These are phyloP conservation scores for Leuctra nigra DNA, from an alignment of 2,888 invertebrate species.

Conservation along the genomic window DNA sequence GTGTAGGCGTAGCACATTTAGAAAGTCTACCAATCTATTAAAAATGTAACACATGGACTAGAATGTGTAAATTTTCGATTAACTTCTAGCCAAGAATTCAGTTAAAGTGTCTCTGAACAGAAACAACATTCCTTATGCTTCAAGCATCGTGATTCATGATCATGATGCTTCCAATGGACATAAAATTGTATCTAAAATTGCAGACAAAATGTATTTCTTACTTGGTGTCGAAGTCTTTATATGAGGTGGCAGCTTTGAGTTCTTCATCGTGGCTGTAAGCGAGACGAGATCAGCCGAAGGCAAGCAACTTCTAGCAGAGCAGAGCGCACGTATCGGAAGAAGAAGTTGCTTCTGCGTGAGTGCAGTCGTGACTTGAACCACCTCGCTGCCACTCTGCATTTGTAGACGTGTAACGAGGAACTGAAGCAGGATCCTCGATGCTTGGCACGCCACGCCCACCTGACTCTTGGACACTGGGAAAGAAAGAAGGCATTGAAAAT, in stretches of 20 bases:
- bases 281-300: slow-evolving; percentile 69
- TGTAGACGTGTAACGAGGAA: slow-evolving; percentile 50
- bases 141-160: too few relatives aligned
- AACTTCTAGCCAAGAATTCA: too few relatives aligned
- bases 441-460: slow-evolving; percentile 58
- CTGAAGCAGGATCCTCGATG: slow-evolving; percentile 59
- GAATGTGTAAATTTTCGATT: too few relatives aligned
- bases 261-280: slow-evolving; percentile 70
- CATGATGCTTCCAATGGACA: too few relatives aligned
- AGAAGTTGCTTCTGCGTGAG: slow-evolving; percentile 53
- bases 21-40: too few relatives aligned
- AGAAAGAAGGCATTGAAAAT: slow-evolving; percentile 24
- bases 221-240: slow-evolving; percentile 43
- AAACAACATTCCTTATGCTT: too few relatives aligned
- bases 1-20: too few relatives aligned
- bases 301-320: slow-evolving; percentile 61
- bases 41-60: too few relatives aligned
- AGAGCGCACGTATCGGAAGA: slow-evolving; percentile 63
- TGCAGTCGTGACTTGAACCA: slow-evolving; percentile 33
- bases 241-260: slow-evolving; percentile 56
- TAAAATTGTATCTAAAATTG: too few relatives aligned
- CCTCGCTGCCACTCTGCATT: slow-evolving; percentile 36
- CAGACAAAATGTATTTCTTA: too few relatives aligned
- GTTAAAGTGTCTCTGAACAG: too few relatives aligned
- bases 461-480: slow-evolving; percentile 59